Evolutionary conservation across 1,140 invertebrate genomes (phyloP).

Genomic region (Antheraea pernyi): DNA sequence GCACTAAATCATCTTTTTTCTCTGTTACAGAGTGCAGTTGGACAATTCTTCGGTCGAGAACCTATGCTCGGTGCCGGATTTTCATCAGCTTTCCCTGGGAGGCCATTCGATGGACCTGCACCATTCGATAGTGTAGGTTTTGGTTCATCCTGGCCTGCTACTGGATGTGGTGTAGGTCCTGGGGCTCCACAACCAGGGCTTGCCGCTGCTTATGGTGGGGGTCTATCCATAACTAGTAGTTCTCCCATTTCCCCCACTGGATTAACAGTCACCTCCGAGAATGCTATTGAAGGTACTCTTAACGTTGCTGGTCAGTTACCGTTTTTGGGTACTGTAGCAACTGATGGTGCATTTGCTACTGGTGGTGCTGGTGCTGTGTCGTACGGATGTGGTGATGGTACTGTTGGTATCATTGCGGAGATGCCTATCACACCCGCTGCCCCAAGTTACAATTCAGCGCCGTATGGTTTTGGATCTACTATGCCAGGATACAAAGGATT

Average conservation of each 20-base stretch:
- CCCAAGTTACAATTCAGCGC: neutral
- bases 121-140: constrained; percentile 2
- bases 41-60: constrained; percentile 5
- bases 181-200: neutral
- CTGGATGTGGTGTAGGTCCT: constrained; percentile 12
- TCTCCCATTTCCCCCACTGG: constrained; percentile 37
- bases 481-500: neutral
- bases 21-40: neutral
- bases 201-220: constrained; percentile 23
- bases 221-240: constrained; percentile 25
- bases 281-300: constrained; percentile 36
- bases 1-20: neutral
- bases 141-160: constrained; percentile 14
- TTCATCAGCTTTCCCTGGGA: neutral
- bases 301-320: constrained; percentile 35
- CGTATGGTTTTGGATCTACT: neutral
- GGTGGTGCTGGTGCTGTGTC: constrained; percentile 41
- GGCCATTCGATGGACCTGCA: neutral
- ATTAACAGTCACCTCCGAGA: constrained; percentile 38
- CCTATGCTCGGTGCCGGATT: neutral
- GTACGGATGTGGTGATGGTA: constrained; percentile 39
- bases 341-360: constrained; percentile 41
- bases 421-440: constrained; percentile 16
- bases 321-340: constrained; percentile 24
- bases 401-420: constrained; percentile 29